These are phyloP conservation scores for Labrus mixtus DNA, from an alignment of 2,113 vertebrate species.

Conservation along the genomic window DNA sequence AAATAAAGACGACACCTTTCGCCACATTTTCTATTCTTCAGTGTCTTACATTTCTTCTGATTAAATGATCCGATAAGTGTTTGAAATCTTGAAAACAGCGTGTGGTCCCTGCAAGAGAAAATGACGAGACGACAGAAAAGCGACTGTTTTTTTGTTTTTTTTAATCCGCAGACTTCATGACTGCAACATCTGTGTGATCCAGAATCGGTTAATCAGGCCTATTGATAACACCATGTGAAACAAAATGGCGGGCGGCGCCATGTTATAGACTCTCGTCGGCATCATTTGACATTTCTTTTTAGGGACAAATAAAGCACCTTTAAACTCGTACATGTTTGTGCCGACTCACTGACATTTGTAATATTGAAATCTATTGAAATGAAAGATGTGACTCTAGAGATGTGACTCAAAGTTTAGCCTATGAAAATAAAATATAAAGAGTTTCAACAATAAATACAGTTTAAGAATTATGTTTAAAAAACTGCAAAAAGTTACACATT, in stretches of 20 bases:
- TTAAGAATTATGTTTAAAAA: too few species aligned
- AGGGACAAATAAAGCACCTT: background rate
- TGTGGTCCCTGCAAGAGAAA: background rate
- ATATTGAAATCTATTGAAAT: background rate
- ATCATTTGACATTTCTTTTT: background rate
- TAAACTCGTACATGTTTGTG: background rate
- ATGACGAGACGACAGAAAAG: background rate
- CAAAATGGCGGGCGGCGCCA: slow-evolving; percentile 76
- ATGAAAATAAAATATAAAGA: too few species aligned
- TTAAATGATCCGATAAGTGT: background rate
- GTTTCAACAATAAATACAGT: too few species aligned
- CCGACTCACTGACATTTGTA: background rate
- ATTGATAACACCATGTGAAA: slow-evolving; percentile 48
- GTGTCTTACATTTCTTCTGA: background rate
- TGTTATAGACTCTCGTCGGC: slow-evolving; percentile 42
- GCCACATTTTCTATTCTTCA: background rate
- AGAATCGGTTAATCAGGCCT: slow-evolving; percentile 40
- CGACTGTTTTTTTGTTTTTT: background rate
- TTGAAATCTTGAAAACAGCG: background rate
- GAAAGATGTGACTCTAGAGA: too few species aligned
- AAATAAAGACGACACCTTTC: background rate
- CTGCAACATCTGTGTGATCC: slow-evolving; percentile 36
- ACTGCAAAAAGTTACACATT: too few species aligned
- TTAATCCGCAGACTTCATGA: background rate
- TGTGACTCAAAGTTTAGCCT: too few species aligned